Percentiles rank a stretch among this genome's conserved stretches.
Conservation (phyloP, 2,797 vertebrate species). For the Malacoctenus gilli region DNA sequence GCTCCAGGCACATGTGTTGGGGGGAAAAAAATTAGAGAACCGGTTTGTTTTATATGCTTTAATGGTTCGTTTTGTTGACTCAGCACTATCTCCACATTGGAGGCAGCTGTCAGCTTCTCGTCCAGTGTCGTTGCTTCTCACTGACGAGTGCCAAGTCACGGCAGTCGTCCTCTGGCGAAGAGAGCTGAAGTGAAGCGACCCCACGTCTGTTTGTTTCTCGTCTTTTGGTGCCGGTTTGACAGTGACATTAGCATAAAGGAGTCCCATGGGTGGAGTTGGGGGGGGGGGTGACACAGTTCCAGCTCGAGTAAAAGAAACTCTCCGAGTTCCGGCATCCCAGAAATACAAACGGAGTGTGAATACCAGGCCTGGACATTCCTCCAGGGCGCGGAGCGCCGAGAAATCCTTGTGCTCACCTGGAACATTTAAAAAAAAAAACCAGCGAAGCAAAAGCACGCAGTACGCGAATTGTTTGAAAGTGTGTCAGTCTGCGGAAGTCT, state of each 20-base stretch:
- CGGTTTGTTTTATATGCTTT: slow-evolving; percentile 60
- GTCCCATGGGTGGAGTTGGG: slow-evolving; percentile 1
- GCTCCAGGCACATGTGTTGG: slow-evolving; percentile 43
- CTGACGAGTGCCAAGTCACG: slow-evolving; percentile 11
- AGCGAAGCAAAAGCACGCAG: not conserved
- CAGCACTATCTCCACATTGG: slow-evolving; percentile 33
- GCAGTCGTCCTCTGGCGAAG: slow-evolving; percentile 1
- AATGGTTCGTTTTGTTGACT: slow-evolving; percentile 51
- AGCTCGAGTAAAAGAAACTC: slow-evolving; percentile 37
- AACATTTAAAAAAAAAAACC: not conserved
- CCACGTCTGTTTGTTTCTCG: slow-evolving; percentile 10
- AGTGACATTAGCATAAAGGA: slow-evolving; percentile 14
- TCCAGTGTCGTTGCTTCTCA: slow-evolving; percentile 1
- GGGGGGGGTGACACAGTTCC: slow-evolving; percentile 31
- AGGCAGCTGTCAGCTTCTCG: slow-evolving; percentile 40
- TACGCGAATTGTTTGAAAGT: no score
- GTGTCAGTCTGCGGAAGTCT: not conserved
- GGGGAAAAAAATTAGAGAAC: slow-evolving; percentile 56
- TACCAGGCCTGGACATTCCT: slow-evolving; percentile 47
- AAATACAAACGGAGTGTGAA: slow-evolving; percentile 54
- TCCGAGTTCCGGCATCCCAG: slow-evolving; percentile 43
- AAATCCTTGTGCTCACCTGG: slow-evolving; percentile 12
- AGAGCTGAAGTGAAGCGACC: slow-evolving; percentile 8
- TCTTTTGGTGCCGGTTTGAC: slow-evolving; percentile 20
- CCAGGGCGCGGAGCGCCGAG: slow-evolving; percentile 12